These are phyloP conservation scores for Vipera ursinii DNA, from an alignment of 2,797 vertebrate genomes.

Conservation along the genomic window DNA sequence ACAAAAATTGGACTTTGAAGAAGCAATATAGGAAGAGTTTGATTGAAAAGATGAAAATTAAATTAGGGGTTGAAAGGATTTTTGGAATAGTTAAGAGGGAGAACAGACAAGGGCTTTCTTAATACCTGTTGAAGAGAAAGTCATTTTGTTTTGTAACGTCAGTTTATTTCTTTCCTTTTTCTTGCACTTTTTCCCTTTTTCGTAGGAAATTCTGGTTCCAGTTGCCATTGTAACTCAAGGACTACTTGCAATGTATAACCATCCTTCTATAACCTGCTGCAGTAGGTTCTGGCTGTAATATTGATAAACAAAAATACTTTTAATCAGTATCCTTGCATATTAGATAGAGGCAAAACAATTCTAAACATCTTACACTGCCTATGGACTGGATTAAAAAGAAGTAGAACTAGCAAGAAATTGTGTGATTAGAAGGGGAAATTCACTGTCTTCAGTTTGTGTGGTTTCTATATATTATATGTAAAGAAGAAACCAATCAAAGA, in stretches of 20 bases:
- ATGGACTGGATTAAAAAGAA: background rate
- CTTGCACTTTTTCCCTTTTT: background rate
- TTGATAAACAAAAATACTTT: background rate
- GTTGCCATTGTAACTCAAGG: background rate
- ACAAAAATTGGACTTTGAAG: background rate
- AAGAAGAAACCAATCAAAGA: background rate
- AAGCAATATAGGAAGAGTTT: background rate
- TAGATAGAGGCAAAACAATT: background rate
- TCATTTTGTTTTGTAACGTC: background rate
- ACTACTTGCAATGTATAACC: background rate
- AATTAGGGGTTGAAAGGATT: background rate
- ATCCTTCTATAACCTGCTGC: background rate
- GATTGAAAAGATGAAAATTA: background rate
- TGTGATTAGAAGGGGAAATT: background rate
- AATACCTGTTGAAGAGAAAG: background rate
- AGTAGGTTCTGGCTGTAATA: background rate
- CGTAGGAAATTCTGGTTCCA: background rate
- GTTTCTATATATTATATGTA: background rate
- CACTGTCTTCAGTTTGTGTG: background rate
- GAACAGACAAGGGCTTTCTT: background rate
- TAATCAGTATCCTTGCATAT: background rate
- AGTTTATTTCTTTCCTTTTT: background rate
- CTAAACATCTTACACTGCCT: background rate
- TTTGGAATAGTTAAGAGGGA: background rate
- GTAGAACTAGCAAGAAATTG: background rate